Evolutionary conservation across 1,140 invertebrate species (phyloP), one percentile per base, ranked within the genome.

Genomic region (Pogonomyrmex barbatus): DNA sequence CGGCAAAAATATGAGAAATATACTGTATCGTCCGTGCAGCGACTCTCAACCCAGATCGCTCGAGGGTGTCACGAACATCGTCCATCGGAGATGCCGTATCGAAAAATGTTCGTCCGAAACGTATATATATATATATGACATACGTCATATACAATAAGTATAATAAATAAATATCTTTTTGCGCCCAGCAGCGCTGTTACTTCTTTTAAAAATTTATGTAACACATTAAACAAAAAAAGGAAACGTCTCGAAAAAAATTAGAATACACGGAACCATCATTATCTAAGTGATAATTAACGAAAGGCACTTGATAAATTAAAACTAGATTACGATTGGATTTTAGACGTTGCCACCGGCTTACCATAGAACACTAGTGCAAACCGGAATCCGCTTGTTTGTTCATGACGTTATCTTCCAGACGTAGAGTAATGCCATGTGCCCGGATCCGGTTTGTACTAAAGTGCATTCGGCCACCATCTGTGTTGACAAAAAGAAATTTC

Each of bases 371-470:
- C 56, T 33, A 36, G 39, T 30, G 45, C 54, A 86, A 86, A 70
- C 65, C 65, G 78, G 85, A 82, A 86, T 81, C 54, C 65, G 77
- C 67, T 52, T 62, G 77, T 67, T 68, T 68, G 75, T 50, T 70
- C 65, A 9, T 39, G 47, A 42, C 77, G 78, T 86, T 86, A 86
- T 86, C 78, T 86, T 71, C 9, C 65, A 67, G 75, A 85, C 77
- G 10, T 71, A 71, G 65, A 86, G 67, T 82, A 86, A 86, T 52
- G 60, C 88, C 88, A 89, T 85, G 87, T 89, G 88, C 58, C 76
- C 71, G 73, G 63, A 89, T 86, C 88, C 88, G 87, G 88, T 89
- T 89, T 83, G 71, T 42, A 73, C 52, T 47, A 58, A 89, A 89
- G 58, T 89, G 71, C 85, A 82, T 89, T 75, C 77, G 77, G 63